These are phyloP conservation scores for Drosophila carrolli DNA, from an alignment of 1,140 invertebrate genomes.

Conservation along the genomic window DNA sequence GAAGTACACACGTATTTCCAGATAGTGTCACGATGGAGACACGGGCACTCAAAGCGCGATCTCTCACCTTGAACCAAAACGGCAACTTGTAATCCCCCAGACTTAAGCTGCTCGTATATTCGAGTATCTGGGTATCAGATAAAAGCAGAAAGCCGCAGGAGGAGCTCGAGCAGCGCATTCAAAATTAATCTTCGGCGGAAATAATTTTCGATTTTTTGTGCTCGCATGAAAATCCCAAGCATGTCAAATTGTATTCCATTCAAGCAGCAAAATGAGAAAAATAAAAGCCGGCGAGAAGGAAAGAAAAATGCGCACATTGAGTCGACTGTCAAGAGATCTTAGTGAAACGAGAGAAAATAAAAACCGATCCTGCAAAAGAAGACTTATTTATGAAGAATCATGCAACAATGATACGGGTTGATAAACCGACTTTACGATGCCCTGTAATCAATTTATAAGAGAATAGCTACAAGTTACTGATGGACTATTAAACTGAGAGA, in stretches of 20 bases:
- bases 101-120: slow-evolving; percentile 59
- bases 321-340: slow-evolving; percentile 74
- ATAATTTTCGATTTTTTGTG: slow-evolving; percentile 75
- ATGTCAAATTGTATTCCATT: slow-evolving; percentile 79
- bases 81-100: slow-evolving; percentile 29
- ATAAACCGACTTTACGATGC: slow-evolving; percentile 16
- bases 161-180: slow-evolving; percentile 40
- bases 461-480: neutral
- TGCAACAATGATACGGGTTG: slow-evolving; percentile 1
- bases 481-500: too few relatives aligned
- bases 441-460: neutral
- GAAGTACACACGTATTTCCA: slow-evolving; percentile 20
- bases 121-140: slow-evolving; percentile 18
- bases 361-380: slow-evolving; percentile 66
- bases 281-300: slow-evolving; percentile 38
- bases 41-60: slow-evolving; percentile 18
- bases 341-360: slow-evolving; percentile 61
- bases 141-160: slow-evolving; percentile 26
- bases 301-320: slow-evolving; percentile 35
- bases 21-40: slow-evolving; percentile 27
- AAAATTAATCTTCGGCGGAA: slow-evolving; percentile 73
- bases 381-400: slow-evolving; percentile 42
- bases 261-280: slow-evolving; percentile 24
- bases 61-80: slow-evolving; percentile 61
- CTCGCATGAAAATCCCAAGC: slow-evolving; percentile 72